Evolutionary conservation across 2,113 vertebrate species (phyloP).

Genomic region (Peromyscus polionotus): DNA sequence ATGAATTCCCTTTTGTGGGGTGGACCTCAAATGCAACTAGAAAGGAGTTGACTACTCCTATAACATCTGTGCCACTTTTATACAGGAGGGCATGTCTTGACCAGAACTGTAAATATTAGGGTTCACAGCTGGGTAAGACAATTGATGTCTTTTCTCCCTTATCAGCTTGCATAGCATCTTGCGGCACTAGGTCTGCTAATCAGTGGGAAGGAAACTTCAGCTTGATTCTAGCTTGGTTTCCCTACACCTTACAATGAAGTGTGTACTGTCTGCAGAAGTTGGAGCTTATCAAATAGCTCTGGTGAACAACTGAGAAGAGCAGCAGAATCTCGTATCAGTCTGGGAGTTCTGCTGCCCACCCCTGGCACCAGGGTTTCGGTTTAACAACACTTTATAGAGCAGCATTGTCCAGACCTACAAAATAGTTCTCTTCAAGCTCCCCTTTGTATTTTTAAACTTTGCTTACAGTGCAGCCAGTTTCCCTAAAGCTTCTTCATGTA

Average conservation of each 20-base stretch:
- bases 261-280: neutral
- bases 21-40: neutral
- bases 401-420: neutral
- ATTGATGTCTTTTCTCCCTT: too few species aligned
- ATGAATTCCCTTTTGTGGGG: neutral
- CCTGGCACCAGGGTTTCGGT: neutral
- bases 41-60: neutral
- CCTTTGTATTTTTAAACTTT: neutral
- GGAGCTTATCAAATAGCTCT: neutral
- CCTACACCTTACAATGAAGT: too few species aligned
- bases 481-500: neutral
- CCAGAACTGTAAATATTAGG: too few species aligned
- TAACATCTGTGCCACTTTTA: neutral
- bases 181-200: neutral
- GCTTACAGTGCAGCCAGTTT: neutral
- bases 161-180: neutral
- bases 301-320: neutral
- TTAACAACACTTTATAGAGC: neutral
- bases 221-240: neutral
- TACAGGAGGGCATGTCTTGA: neutral
- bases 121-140: neutral
- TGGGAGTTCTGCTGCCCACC: neutral
- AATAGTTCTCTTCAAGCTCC: neutral
- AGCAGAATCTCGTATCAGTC: neutral
- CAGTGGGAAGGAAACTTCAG: neutral